Evolutionary conservation across 2,113 vertebrate species (phyloP).

Genomic region (Eulacestoma nigropectus): DNA sequence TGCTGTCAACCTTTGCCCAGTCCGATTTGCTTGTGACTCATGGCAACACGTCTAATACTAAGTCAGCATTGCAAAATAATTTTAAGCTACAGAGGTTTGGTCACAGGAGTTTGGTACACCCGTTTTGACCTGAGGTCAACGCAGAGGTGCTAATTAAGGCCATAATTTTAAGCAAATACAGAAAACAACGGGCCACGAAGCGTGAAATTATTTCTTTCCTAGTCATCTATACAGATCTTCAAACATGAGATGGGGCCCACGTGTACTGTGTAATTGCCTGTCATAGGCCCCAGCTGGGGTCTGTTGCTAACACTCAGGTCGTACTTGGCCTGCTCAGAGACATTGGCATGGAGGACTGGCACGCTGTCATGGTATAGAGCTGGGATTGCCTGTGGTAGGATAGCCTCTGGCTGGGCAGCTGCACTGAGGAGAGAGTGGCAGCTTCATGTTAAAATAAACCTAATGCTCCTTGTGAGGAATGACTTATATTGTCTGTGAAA

Average conservation of each 20-base stretch:
- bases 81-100: neutral
- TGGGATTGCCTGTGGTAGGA: neutral
- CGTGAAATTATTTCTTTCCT: neutral
- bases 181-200: neutral
- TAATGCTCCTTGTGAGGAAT: neutral
- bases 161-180: neutral
- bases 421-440: rapidly evolving
- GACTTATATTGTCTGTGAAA: neutral
- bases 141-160: neutral
- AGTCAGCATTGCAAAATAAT: neutral
- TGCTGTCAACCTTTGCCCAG: neutral
- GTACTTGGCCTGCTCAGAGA: rapidly evolving
- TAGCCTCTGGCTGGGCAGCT: neutral
- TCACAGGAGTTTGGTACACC: neutral
- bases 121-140: neutral
- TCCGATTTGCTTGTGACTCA: neutral
- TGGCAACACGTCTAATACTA: neutral
- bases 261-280: neutral
- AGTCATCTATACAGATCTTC: neutral
- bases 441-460: neutral
- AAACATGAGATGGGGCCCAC: neutral
- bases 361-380: neutral
- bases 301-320: neutral
- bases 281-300: neutral
- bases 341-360: rapidly evolving